These are phyloP conservation scores for Gobiocypris rarus DNA, from an alignment of 2,113 vertebrate genomes.

Conservation along the genomic window DNA sequence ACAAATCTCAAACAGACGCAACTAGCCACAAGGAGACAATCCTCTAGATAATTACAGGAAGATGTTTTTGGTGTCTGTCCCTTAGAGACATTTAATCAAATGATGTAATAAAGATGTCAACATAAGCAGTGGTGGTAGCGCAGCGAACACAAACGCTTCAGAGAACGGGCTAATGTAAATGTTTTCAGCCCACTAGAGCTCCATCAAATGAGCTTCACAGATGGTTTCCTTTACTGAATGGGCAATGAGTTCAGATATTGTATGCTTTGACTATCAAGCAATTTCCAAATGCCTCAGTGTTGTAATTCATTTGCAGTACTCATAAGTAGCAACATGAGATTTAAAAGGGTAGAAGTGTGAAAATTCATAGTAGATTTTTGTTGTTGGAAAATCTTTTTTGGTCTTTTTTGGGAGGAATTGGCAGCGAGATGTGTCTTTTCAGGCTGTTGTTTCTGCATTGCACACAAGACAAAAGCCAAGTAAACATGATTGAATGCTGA, in stretches of 20 bases:
- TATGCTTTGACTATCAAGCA: constrained; percentile 34
- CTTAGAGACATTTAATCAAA: constrained; percentile 1
- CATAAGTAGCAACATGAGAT: neutral
- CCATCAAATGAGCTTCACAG: constrained; percentile 46
- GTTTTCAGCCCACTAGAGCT: constrained; percentile 6
- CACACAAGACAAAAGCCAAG: neutral
- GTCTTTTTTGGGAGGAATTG: neutral
- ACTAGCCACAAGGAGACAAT: neutral
- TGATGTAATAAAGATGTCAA: neutral
- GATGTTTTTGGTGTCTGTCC: neutral
- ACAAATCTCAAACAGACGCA: neutral
- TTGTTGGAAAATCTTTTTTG: neutral
- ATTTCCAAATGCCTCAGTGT: constrained; percentile 26
- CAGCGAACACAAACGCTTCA: neutral
- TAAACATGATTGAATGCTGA: neutral
- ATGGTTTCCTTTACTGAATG: constrained; percentile 26
- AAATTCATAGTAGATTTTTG: neutral
- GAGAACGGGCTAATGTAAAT: neutral
- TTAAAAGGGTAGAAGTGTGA: constrained; percentile 29
- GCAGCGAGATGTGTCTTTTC: neutral
- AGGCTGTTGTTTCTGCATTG: neutral
- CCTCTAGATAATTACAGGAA: neutral
- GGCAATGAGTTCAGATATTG: constrained; percentile 27
- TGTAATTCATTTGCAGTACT: constrained; percentile 21
- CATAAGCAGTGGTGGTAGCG: neutral